Evolutionary conservation across 2,113 vertebrate genomes (phyloP).

Genomic region (Channa maculata): DNA sequence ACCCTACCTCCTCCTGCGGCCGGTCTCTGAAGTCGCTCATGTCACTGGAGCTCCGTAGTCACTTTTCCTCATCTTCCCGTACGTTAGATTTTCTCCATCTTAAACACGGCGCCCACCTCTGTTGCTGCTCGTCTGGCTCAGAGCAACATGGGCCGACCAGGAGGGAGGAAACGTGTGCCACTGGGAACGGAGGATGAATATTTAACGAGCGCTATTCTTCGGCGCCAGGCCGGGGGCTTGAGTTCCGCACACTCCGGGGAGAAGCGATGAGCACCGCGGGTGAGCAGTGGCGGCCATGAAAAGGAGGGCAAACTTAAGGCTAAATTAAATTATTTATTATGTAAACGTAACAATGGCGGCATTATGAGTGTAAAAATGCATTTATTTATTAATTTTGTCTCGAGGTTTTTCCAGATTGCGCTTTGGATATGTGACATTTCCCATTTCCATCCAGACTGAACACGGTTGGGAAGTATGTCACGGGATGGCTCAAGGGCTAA

Average conservation of each 20-base stretch:
- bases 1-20: constrained; percentile 39
- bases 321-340: too few relatives aligned
- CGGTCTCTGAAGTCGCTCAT: constrained; percentile 16
- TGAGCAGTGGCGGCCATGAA: constrained; percentile 43
- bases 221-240: constrained; percentile 67
- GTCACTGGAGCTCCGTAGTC: constrained; percentile 65
- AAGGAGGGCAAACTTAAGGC: neutral
- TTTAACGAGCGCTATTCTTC: constrained; percentile 80
- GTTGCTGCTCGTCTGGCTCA: constrained; percentile 27
- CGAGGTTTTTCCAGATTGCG: too few relatives aligned
- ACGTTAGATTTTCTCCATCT: neutral
- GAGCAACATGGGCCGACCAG: constrained; percentile 51
- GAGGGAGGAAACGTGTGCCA: constrained; percentile 53
- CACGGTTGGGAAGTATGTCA: constrained; percentile 48
- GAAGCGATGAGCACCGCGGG: constrained; percentile 68
- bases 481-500: constrained; percentile 37
- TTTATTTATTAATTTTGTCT: too few relatives aligned
- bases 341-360: too few relatives aligned
- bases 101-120: constrained; percentile 7
- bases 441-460: neutral
- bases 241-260: constrained; percentile 69
- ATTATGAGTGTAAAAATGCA: neutral
- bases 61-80: constrained; percentile 53
- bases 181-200: constrained; percentile 72
- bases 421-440: too few relatives aligned